Evolutionary conservation across 2,797 vertebrate genomes (phyloP).

Genomic region (Lagodon rhomboides): DNA sequence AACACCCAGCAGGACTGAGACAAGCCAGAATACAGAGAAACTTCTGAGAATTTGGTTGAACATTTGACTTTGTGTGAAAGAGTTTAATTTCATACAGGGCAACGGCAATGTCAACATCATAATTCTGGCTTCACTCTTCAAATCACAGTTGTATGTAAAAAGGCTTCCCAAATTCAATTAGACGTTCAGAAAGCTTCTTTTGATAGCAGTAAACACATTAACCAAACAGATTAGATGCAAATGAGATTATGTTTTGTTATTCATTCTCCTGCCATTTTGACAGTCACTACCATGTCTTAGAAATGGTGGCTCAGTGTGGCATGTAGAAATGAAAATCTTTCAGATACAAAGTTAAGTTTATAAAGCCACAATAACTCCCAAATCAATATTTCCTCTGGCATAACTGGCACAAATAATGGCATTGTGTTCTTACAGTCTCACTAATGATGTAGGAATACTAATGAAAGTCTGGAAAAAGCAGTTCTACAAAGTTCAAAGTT

Average conservation of each 20-base stretch:
- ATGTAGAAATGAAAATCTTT: background rate
- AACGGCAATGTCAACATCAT: background rate
- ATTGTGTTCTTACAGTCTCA: background rate
- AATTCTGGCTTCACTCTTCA: background rate
- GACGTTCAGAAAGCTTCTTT: background rate
- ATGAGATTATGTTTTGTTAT: background rate
- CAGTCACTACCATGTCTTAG: background rate
- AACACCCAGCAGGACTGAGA: background rate
- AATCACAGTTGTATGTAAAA: background rate
- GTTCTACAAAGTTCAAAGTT: background rate
- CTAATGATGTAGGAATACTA: background rate
- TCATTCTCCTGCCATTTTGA: background rate
- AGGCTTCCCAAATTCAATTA: background rate
- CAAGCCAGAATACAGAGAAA: background rate
- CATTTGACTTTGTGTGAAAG: background rate
- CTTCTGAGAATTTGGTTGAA: background rate
- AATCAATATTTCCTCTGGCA: background rate
- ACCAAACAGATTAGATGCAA: background rate
- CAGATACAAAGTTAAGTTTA: background rate
- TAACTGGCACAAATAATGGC: background rate
- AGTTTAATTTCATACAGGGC: background rate
- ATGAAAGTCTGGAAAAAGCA: background rate
- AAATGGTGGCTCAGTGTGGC: background rate
- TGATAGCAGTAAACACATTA: background rate
- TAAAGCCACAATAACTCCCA: background rate